Percentiles rank a stretch among this genome's conserved stretches.
Evolutionary conservation across 2,113 vertebrate species (phyloP).

Genomic region (Lagopus leucura): DNA sequence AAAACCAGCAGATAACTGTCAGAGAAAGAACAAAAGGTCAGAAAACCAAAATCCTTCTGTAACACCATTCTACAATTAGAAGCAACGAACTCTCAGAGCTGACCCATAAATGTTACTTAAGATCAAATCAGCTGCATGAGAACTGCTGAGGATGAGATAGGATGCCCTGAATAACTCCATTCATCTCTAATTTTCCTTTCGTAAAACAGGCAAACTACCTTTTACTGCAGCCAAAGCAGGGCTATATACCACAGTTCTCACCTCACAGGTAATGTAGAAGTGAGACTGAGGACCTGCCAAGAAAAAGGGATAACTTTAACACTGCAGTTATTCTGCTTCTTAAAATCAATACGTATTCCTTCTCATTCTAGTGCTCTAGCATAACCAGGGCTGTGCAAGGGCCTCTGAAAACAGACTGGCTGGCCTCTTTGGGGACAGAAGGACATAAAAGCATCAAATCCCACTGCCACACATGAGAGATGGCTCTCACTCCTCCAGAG

Average conservation of each 20-base stretch:
- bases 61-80: neutral
- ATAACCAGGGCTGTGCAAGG: neutral
- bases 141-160: slow-evolving; percentile 31
- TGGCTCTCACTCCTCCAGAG: neutral
- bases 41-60: neutral
- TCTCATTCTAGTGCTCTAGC: neutral
- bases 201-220: neutral
- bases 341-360: neutral
- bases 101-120: slow-evolving; percentile 3
- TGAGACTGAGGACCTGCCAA: neutral
- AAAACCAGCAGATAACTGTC: neutral
- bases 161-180: neutral
- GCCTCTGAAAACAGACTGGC: neutral
- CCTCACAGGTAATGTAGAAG: neutral
- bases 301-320: neutral
- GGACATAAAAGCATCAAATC: neutral
- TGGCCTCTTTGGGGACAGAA: neutral
- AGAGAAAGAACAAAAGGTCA: neutral
- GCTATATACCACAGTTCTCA: neutral
- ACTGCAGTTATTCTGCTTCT: neutral
- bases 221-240: neutral
- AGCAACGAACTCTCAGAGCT: neutral
- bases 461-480: neutral
- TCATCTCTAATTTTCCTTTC: neutral
- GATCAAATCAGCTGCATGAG: slow-evolving; percentile 16